Conservation (phyloP, 1,140 invertebrate species). For the Trachelipus rathkii region DNA sequence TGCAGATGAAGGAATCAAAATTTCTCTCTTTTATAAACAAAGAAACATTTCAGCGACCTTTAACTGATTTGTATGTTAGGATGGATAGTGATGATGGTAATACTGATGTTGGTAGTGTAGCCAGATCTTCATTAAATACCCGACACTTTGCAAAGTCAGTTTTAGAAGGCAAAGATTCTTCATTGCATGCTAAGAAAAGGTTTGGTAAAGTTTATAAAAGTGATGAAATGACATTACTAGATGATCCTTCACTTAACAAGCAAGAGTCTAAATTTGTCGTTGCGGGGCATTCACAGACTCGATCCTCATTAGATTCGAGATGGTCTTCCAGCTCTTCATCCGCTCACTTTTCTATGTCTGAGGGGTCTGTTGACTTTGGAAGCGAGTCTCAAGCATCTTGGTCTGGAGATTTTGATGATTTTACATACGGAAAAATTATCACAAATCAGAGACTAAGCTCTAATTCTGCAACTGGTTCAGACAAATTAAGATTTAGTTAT, state of each 20-base stretch:
- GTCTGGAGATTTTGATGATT: conserved; percentile 41
- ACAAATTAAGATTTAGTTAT: conserved; percentile 27
- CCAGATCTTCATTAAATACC: background rate
- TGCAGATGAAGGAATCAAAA: conserved; percentile 7
- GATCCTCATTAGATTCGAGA: conserved; percentile 13
- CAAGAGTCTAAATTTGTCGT: background rate
- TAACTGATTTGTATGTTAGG: too few relatives aligned
- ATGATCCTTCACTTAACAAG: background rate
- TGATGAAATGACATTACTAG: background rate
- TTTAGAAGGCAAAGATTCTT: background rate
- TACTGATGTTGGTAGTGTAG: background rate
- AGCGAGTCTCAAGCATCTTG: conserved; percentile 28
- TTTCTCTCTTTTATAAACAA: background rate
- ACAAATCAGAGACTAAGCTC: background rate
- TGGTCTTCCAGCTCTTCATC: conserved; percentile 30
- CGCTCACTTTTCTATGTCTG: conserved; percentile 16
- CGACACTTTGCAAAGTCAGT: background rate
- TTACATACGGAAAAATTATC: background rate
- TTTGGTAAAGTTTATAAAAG: conserved; percentile 7
- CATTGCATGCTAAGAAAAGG: background rate
- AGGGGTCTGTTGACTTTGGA: conserved; percentile 44
- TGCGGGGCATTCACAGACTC: background rate
- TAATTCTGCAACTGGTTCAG: background rate
- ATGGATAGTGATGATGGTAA: too few relatives aligned
- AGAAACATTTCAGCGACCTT: too few relatives aligned